These are phyloP conservation scores for Astatoreochromis straeleni DNA, from an alignment of 2,113 vertebrate species.

Conservation along the genomic window DNA sequence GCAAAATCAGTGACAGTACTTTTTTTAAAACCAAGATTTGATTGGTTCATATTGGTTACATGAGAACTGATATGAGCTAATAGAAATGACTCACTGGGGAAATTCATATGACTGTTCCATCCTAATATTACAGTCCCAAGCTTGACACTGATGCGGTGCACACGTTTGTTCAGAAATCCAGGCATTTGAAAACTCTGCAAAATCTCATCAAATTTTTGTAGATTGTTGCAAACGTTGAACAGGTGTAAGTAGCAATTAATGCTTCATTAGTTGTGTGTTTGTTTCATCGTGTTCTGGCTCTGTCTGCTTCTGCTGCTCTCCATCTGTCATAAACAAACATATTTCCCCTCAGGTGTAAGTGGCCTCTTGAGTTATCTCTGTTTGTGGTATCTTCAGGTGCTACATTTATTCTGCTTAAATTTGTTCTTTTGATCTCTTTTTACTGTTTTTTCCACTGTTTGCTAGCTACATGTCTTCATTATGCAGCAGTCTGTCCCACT, in stretches of 20 bases:
- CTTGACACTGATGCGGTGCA: neutral
- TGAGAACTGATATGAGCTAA: neutral
- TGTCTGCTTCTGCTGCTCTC: constrained; percentile 24
- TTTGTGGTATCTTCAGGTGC: neutral
- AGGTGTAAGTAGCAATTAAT: constrained; percentile 24
- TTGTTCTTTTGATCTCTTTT: neutral
- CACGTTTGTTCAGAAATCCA: neutral
- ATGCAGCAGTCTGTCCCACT: neutral
- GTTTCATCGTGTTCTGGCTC: neutral
- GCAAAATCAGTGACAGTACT: neutral
- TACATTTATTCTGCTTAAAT: neutral
- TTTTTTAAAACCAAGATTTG: neutral
- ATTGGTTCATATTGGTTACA: neutral
- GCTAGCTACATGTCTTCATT: neutral
- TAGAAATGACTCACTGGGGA: neutral
- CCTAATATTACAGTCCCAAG: neutral
- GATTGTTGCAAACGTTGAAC: neutral
- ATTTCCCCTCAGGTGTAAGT: constrained; percentile 12
- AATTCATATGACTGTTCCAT: neutral
- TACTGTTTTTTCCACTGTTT: neutral
- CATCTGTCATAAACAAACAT: constrained; percentile 51
- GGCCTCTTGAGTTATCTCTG: neutral
- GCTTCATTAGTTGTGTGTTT: constrained; percentile 9
- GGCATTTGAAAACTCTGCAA: neutral
- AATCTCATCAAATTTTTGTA: neutral